Conservation (phyloP, 2,888 invertebrate genomes). For the Patella caerulea region DNA sequence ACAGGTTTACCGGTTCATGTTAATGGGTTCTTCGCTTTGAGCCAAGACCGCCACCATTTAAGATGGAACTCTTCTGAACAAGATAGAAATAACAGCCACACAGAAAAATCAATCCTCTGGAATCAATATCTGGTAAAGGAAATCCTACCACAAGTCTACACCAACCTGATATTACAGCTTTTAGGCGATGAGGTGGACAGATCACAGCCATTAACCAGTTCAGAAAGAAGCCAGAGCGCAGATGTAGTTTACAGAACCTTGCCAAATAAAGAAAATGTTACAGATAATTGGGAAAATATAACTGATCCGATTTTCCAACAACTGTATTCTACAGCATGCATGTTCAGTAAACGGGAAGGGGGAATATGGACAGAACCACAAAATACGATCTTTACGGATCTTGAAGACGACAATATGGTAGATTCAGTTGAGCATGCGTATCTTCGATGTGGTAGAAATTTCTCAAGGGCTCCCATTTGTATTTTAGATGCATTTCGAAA, state of each 20-base stretch:
- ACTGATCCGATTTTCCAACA: conserved; percentile 49
- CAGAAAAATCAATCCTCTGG: conserved; percentile 59
- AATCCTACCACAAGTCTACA: conserved; percentile 55
- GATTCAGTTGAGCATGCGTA: not conserved
- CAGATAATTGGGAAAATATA: conserved; percentile 44
- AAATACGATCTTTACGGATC: not conserved
- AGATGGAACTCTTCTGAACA: conserved; percentile 63
- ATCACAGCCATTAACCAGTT: conserved; percentile 10
- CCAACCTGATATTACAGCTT: conserved; percentile 37
- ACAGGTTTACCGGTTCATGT: conserved; percentile 67
- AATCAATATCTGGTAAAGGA: conserved; percentile 59
- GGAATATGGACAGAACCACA: conserved; percentile 16
- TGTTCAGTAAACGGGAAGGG: not conserved
- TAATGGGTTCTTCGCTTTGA: conserved; percentile 65
- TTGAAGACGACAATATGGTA: not conserved
- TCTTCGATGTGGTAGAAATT: not conserved
- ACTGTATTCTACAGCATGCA: conserved; percentile 25
- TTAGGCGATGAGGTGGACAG: conserved; percentile 21
- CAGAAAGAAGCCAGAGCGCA: not conserved
- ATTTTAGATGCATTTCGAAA: not conserved
- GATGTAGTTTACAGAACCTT: conserved; percentile 30
- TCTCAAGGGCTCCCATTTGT: not conserved
- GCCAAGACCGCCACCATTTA: conserved; percentile 62
- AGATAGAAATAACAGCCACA: conserved; percentile 28
- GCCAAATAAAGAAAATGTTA: conserved; percentile 28